Percentiles rank a stretch among this genome's conserved stretches.
These are phyloP conservation scores for Chaetoderma sp. DNA, from an alignment of 2,888 invertebrate genomes.

Conservation along the genomic window DNA sequence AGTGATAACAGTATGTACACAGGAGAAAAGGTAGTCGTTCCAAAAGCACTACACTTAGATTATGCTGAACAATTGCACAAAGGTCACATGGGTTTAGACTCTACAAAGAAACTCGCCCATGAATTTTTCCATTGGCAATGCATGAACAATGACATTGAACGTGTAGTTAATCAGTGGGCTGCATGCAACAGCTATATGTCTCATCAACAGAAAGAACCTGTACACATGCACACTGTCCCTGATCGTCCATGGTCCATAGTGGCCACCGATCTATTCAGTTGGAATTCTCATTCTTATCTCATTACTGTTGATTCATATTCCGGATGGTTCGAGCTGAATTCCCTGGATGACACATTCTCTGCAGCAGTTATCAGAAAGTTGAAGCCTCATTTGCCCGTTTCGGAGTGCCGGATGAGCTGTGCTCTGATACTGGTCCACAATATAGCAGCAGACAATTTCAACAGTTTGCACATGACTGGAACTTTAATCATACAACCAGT, in stretches of 20 bases:
- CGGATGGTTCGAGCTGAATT: conserved; percentile 11
- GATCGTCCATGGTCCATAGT: conserved; percentile 16
- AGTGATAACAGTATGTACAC: too few species aligned
- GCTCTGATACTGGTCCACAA: conserved; percentile 38
- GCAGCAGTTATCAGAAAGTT: conserved; percentile 6
- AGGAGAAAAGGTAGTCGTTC: too few species aligned
- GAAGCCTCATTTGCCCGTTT: conserved; percentile 32
- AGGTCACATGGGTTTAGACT: too few species aligned
- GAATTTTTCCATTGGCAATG: too few species aligned
- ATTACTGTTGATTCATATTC: conserved; percentile 24
- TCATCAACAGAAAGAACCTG: too few species aligned
- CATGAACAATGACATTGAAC: too few species aligned
- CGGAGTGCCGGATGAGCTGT: conserved; percentile 32
- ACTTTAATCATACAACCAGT: conserved; percentile 22
- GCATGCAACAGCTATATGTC: too few species aligned
- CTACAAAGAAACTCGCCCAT: too few species aligned
- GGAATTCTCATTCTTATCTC: conserved; percentile 12
- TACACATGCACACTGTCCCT: conserved; percentile 25
- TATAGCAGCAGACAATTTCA: conserved; percentile 32
- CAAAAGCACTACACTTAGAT: too few species aligned
- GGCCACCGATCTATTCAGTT: conserved; percentile 17
- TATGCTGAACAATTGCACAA: too few species aligned
- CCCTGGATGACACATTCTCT: conserved; percentile 3
- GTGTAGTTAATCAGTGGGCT: too few species aligned
- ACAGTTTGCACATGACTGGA: conserved; percentile 14